Conservation (phyloP, 1,140 invertebrate genomes). For the Euschistus heros region DNA sequence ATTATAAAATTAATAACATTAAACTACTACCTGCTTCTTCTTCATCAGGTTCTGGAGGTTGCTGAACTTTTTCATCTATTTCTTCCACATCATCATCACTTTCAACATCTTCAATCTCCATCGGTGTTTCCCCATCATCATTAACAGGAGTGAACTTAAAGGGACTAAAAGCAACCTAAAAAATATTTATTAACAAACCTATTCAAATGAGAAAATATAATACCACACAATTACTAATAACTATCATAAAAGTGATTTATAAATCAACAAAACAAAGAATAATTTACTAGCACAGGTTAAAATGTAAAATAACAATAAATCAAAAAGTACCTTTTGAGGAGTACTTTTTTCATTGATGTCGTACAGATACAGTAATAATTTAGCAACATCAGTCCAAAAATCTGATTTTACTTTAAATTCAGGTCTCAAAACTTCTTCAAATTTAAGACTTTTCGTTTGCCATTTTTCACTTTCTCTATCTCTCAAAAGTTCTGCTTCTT, state of each 20-base stretch:
- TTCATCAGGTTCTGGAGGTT: conserved; percentile 16
- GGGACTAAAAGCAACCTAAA: conserved; percentile 20
- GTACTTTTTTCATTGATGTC: conserved; percentile 17
- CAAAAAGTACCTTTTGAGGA: conserved; percentile 21
- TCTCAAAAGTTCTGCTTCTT: conserved; percentile 20
- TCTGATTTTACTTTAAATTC: conserved; percentile 6
- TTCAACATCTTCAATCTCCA: conserved; percentile 19
- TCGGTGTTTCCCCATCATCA: conserved; percentile 4
- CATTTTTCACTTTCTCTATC: conserved; percentile 19
- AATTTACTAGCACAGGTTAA: too few relatives aligned
- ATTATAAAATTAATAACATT: background rate
- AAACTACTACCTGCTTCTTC: conserved; percentile 10
- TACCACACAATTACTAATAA: background rate
- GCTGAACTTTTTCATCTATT: conserved; percentile 11
- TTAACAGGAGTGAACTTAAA: conserved; percentile 16
- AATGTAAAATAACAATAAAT: background rate
- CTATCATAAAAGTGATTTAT: background rate
- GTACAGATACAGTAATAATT: conserved; percentile 19
- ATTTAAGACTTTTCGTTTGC: background rate
- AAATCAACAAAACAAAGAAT: background rate
- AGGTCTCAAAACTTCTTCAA: background rate
- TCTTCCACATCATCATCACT: conserved; percentile 24
- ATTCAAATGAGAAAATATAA: too few relatives aligned
- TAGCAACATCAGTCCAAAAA: conserved; percentile 24
- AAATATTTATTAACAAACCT: background rate